Evolutionary conservation across 2,113 vertebrate genomes (phyloP), one percentile per base, ranked within the genome.

Genomic region (Oryzias celebensis): DNA sequence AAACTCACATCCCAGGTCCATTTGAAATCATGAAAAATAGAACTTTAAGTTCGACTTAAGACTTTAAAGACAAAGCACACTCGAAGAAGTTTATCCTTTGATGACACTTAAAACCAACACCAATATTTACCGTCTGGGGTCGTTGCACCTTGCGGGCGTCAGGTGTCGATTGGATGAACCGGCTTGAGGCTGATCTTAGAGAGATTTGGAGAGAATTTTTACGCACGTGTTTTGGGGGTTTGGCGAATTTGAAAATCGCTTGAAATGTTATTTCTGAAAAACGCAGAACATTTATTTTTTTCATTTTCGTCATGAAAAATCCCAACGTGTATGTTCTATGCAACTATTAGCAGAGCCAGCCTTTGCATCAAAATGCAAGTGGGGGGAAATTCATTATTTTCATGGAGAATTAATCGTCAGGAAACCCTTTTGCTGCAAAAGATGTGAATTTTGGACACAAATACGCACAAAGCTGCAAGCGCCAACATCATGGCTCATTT

Each of bases 71-170:
- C 68, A 73, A 79, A 79, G 59, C 61, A 59, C 36, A 67, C 68
- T 80, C 22, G 47, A 76, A 66, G 75, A 55, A 24, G 75, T 24
- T 74, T 75, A 81, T 82, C 84, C 78, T 75, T 80, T 79, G 83
- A 88, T 74, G 86, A 77, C 84, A 83, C 79, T 79, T 82, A 73
- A 89, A 80, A 86, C 85, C 85, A 83, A 65, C 61, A 71, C 23
- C 84, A 87, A 87, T 89, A 89, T 88, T 90, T 83, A 75, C 79
- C 70, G 74, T 73, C 73, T 58, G 80, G 83, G 83, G 82, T 82
- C 80, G 66, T 15, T 78, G 77, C 85, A 67, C 77, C 68, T 76
- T 65, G 76, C 57, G 51, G 65, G 83, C 53, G 67, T 88, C 85
- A 81, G 67, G 77, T 85, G 89, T 74, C 75, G 56, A 50, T 45